Base-by-base conservation (phyloP, 2,888 invertebrate species). In the Dryadula phaetusa region DNA sequence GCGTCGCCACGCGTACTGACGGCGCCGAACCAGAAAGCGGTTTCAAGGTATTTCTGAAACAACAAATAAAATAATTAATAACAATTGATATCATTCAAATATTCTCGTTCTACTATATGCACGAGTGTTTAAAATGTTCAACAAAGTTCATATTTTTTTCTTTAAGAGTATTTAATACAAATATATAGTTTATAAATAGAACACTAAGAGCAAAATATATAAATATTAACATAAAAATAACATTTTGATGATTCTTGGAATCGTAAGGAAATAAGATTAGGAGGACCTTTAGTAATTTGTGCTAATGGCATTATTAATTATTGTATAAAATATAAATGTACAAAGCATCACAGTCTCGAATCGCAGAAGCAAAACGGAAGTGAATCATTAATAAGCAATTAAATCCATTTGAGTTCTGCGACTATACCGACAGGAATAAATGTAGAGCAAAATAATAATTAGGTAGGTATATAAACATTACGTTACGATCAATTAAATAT, bases 11-110 rank as follows among this genome's bases (percentile, higher is more conserved):
- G 42, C 69, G 66, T 25, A 70, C 69, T 18, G 70, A 70, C 20
- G 70, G 70, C 54, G 70, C 70, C 28, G 70, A 70, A 16, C 94
- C 94, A 25, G 94, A 94, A 56, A 94, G 81, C 60, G 94, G 94
- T 79, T 94, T 94, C 81, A 94, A 85, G 75, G 90, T 92, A 80
- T 94, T 93, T 82, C 94, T 94, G 89, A 0, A 47, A 62, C 25
- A 60, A 49, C 10, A n/a, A 3, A n/a, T n/a, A 14, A 18, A 4
- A 25, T 18, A 2, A 52, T 28, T 52, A 42, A n/a, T 7, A n/a
- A 52, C 25, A 28, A 7, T n/a, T 12, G 12, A n/a, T 28, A 20
- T 22, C 18, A 28, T 18, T 37, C 6, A 37, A 37, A 37, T n/a
- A n/a, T n/a, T n/a, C n/a, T n/a, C n/a, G n/a, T n/a, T n/a, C n/a